Percentiles rank a stretch among this genome's conserved stretches.
phyloP scores from a whole-genome alignment of 2,797 vertebrate species.

The Squalus acanthias region DNA sequence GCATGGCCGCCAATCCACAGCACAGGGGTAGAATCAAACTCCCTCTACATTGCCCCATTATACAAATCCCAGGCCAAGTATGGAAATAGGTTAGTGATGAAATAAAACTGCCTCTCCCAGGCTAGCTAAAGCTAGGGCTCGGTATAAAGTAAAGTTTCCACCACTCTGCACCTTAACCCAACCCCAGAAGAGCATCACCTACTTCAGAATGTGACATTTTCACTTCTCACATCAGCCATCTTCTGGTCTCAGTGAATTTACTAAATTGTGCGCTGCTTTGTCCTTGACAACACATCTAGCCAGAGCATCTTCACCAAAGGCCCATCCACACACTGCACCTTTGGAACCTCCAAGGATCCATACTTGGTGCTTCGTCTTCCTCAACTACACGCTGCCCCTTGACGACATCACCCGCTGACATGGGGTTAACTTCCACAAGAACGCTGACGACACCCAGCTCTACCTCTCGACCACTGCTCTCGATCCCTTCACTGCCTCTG shows the following conservation, averaged over 20 bases:
- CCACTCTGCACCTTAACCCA: not conserved
- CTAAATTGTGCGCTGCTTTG: not conserved
- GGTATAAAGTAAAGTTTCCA: not conserved
- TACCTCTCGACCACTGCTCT: not conserved
- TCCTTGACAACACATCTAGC: not conserved
- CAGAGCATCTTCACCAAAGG: not conserved
- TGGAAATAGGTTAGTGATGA: not conserved
- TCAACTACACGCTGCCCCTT: not conserved
- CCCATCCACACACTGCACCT: no score
- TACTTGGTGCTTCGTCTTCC: not conserved
- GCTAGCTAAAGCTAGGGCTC: not conserved
- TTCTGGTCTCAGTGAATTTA: not conserved
- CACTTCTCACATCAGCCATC: not conserved
- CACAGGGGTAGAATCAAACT: not conserved
- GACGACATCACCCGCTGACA: not conserved
- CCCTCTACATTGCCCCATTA: not conserved
- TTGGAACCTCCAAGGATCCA: not conserved
- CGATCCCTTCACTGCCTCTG: not conserved
- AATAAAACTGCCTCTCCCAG: not conserved
- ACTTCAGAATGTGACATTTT: not conserved
- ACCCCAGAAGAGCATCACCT: not conserved
- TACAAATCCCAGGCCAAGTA: not conserved
- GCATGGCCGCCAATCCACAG: not conserved
- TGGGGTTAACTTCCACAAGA: no score
- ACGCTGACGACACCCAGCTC: not conserved